phyloP scores from a whole-genome alignment of 1,140 invertebrate species.

The Sinella curviseta region DNA sequence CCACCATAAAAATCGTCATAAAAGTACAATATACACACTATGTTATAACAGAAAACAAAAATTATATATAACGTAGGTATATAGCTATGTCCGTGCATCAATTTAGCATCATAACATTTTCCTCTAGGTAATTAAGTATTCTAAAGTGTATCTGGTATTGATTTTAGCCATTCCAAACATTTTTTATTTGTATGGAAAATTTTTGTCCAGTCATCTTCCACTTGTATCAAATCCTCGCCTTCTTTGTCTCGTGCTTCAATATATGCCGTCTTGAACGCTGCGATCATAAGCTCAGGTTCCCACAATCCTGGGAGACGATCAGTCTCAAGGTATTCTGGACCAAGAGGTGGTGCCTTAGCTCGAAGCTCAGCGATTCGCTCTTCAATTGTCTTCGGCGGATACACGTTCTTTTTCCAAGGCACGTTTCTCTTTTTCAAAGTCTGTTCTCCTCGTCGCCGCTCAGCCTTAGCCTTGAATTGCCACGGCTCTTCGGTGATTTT shows the following conservation, averaged over 20 bases:
- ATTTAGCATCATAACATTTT: too few species aligned
- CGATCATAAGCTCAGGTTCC: constrained; percentile 40
- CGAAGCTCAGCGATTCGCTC: constrained; percentile 36
- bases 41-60: too few species aligned
- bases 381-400: constrained; percentile 36
- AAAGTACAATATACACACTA: too few species aligned
- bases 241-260: neutral
- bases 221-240: neutral
- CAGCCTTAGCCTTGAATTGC: constrained; percentile 29
- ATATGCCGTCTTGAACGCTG: constrained; percentile 34
- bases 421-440: constrained; percentile 19
- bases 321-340: constrained; percentile 32
- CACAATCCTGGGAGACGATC: constrained; percentile 45
- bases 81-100: too few species aligned
- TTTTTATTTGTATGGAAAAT: constrained; percentile 13
- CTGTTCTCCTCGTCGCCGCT: neutral
- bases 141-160: constrained; percentile 25
- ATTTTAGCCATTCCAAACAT: constrained; percentile 41
- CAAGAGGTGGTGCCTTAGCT: neutral
- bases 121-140: too few species aligned
- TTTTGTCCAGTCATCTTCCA: constrained; percentile 28
- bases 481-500: constrained; percentile 4
- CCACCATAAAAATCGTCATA: too few species aligned
- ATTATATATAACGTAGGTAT: too few species aligned
- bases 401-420: constrained; percentile 40